Evolutionary conservation across 1,140 invertebrate genomes (phyloP).

Genomic region (Caerostris darwini): DNA sequence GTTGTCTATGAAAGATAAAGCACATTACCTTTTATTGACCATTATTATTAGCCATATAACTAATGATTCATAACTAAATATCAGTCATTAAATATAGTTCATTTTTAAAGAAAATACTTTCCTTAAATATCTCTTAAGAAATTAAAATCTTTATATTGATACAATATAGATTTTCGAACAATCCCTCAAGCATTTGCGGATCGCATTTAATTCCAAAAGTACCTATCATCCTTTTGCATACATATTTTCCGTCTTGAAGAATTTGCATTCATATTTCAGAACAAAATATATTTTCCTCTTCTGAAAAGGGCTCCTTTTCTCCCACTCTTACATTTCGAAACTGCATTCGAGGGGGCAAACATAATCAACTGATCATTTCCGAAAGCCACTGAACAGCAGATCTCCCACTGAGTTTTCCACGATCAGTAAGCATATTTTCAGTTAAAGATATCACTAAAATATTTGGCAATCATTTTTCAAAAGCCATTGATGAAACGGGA

Average conservation of each 20-base stretch:
- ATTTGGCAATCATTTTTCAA: slow-evolving; percentile 38
- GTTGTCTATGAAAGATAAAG: too few relatives aligned
- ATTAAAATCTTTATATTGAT: too few relatives aligned
- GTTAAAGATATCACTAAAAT: slow-evolving; percentile 21
- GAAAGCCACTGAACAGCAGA: background rate
- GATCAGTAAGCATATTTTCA: background rate
- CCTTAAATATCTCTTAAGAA: too few relatives aligned
- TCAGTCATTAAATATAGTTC: too few relatives aligned
- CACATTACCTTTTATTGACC: too few relatives aligned
- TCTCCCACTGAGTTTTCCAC: background rate
- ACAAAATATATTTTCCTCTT: background rate
- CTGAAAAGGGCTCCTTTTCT: background rate
- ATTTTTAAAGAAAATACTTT: too few relatives aligned
- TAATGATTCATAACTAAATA: too few relatives aligned
- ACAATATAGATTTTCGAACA: background rate
- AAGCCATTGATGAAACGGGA: background rate
- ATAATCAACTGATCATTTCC: slow-evolving; percentile 9
- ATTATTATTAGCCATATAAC: too few relatives aligned
- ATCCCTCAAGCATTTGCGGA: background rate
- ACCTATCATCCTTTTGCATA: background rate
- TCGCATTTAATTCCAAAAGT: background rate
- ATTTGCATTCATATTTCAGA: slow-evolving; percentile 11
- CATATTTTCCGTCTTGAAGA: background rate
- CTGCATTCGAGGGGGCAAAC: background rate
- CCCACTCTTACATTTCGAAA: background rate